Evolutionary conservation across 2,888 invertebrate species (phyloP), one percentile per base, ranked within the genome.

Genomic region (Andrena chrysosceles): DNA sequence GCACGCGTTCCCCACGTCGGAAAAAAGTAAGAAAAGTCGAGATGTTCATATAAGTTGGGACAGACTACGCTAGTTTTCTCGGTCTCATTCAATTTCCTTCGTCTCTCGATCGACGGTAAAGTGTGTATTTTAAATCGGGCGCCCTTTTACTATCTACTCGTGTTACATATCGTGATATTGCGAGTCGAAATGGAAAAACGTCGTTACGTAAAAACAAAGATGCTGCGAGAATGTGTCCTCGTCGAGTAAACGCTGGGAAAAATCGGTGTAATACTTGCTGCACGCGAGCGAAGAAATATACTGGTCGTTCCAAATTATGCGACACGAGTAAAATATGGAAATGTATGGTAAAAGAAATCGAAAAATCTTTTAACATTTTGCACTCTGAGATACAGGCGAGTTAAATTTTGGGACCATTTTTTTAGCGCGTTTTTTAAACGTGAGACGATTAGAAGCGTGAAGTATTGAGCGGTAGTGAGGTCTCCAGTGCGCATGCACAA

Each of bases 11-110:
- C 79, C 85, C 85, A 85, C 81, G 81, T 78, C 83, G 73, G 81
- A 70, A 83, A 89, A 85, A 84, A 88, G 87, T 90, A 91, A 88
- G 90, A 91, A 90, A 87, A 87, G 83, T 86, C 87, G 81, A 76
- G 83, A 86, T 79, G 67, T 71, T 84, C 85, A 73, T 88, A 89
- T 68, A 77, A 81, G 85, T 83, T 86, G 85, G 76, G 87, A 79
- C 73, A 82, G 66, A 80, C 81, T 87, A 88, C 62, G 66, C 75
- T 78, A 81, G 42, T 67, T 84, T 66, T 83, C 68, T 35, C 42
- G 42, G 26, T 62, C n/a, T 63, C 29, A 13, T 16, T 54, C 48
- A 10, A 10, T 67, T 73, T 68, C 26, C 23, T 49, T 29, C 75
- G 3, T 20, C 35, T 54, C 16, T 49, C 59, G 13, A 35, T 5